Evolutionary conservation across 2,113 vertebrate genomes (phyloP).

Genomic region (Megaleporinus macrocephalus): DNA sequence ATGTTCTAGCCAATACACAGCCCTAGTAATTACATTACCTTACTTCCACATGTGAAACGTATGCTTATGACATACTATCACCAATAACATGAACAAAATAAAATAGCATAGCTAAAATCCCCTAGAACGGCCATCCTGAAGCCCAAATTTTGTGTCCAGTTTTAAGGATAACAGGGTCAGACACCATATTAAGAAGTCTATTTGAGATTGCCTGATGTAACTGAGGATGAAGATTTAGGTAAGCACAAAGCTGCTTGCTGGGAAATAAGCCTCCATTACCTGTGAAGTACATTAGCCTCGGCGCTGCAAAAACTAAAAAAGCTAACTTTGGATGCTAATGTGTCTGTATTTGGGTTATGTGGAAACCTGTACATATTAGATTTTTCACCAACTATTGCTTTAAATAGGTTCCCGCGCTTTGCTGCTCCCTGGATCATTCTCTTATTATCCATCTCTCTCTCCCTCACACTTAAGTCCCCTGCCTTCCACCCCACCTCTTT

Average conservation of each 20-base stretch:
- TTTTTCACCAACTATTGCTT: neutral
- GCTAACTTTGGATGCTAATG: neutral
- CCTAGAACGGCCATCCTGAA: too few species aligned
- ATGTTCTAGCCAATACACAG: too few species aligned
- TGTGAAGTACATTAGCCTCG: neutral
- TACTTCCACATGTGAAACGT: too few species aligned
- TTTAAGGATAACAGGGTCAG: too few species aligned
- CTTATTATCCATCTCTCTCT: neutral
- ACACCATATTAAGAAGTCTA: too few species aligned
- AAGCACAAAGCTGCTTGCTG: neutral
- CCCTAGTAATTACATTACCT: too few species aligned
- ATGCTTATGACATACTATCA: too few species aligned
- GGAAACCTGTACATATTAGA: neutral
- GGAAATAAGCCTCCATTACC: too few species aligned
- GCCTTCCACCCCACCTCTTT: neutral
- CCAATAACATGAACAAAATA: too few species aligned
- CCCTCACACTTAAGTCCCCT: neutral
- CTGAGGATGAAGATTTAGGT: neutral
- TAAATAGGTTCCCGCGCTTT: conserved; percentile 36
- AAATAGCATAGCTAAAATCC: too few species aligned
- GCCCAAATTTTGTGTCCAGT: too few species aligned
- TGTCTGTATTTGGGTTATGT: neutral
- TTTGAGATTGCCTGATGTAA: too few species aligned
- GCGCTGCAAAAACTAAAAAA: neutral
- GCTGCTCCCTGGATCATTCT: neutral